Base-by-base conservation (phyloP, 2,888 invertebrate genomes). In the Pimpla rufipes region DNA sequence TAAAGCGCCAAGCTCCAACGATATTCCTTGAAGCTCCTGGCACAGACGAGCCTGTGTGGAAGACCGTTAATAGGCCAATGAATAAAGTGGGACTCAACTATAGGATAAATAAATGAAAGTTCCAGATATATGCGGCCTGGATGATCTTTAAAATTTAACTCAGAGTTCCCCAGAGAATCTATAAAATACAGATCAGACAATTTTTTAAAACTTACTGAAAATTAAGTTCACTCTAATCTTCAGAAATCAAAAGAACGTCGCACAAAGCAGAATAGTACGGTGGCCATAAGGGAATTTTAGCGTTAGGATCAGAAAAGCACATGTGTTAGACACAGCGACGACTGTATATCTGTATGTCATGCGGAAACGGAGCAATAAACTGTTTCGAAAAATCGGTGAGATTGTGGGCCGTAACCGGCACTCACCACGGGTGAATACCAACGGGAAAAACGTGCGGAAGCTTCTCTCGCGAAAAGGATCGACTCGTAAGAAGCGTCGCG, bases 21-120 rank as follows among this genome's bases (percentile, higher is more conserved):
- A 83, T 79, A 79, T 79, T 59, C 29, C 42, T 66, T 42, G 18
- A 52, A 35, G n/a, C 50, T 75, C 42, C 40, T 71, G 70, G 42
- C 18, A 55, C 29, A 35, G 35, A 73, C 73, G 62, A 57, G 57
- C 40, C 66, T 71, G 50, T 57, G 57, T 52, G 70, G 71, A 81
- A 67, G 67, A 37, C 23, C 23, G 29, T 10, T 16, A 42, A 67
- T 29, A 73, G 55, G 6, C 50, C 13, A 11, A 23, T 52, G 16
- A 71, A 47, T 59, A 8, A 67, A 47, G 42, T 57, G 52, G 66
- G 3, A 29, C 55, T 73, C 37, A 21, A 13, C n/a, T n/a, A n/a
- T n/a, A n/a, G 35, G 29, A 29, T 29, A 29, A 29, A 29, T 5
- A 29, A 29, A 29, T 5, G 29, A 29, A 5, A 29, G 29, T 29